These are phyloP conservation scores for Spodoptera picta DNA, from an alignment of 2,888 invertebrate genomes.

Conservation along the genomic window DNA sequence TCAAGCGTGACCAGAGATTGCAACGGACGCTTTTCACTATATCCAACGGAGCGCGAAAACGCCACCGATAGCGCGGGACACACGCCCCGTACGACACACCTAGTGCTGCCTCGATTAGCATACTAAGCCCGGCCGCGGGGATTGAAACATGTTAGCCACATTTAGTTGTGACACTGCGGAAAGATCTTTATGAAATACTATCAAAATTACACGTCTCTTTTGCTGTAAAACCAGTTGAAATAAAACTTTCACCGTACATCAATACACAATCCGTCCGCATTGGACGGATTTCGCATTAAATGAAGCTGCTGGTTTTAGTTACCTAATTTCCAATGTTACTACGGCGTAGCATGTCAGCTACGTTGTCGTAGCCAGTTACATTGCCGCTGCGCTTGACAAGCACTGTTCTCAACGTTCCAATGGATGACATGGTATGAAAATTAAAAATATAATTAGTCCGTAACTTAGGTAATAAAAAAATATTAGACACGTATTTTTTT, in stretches of 20 bases:
- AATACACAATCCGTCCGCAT: too few species aligned
- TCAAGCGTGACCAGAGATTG: slow-evolving; percentile 76
- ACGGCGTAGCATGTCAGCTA: slow-evolving; percentile 10
- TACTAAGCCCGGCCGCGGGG: slow-evolving; percentile 16
- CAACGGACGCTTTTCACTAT: slow-evolving; percentile 75
- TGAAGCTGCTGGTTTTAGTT: background rate
- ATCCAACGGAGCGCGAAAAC: slow-evolving; percentile 75
- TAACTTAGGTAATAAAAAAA: too few species aligned
- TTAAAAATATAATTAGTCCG: too few species aligned
- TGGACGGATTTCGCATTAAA: background rate
- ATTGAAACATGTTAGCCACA: background rate
- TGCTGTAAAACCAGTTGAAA: background rate
- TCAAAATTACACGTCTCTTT: background rate
- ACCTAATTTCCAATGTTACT: slow-evolving; percentile 1
- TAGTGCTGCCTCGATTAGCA: slow-evolving; percentile 47
- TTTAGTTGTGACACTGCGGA: background rate
- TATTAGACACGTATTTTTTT: too few species aligned
- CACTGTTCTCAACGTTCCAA: too few species aligned
- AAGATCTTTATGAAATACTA: background rate
- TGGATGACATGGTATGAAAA: too few species aligned
- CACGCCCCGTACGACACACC: slow-evolving; percentile 31
- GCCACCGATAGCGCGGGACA: slow-evolving; percentile 54
- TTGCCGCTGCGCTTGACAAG: background rate
- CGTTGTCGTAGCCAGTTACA: slow-evolving; percentile 4
- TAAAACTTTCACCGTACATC: too few species aligned